These are phyloP conservation scores for Mylabris sibirica DNA, from an alignment of 2,888 invertebrate genomes.

Conservation along the genomic window DNA sequence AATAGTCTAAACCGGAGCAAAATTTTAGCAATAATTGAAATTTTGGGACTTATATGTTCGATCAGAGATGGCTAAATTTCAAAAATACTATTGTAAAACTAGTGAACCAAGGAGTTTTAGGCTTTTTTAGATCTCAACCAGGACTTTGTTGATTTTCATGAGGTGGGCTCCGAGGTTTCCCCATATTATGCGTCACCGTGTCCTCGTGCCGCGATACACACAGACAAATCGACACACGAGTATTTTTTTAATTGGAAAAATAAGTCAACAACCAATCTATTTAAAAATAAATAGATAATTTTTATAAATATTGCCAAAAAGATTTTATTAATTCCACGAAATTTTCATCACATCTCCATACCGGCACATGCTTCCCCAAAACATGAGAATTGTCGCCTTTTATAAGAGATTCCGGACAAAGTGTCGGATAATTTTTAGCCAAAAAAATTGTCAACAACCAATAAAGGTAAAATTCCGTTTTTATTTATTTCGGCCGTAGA, in stretches of 20 bases:
- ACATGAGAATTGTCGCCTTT: neutral
- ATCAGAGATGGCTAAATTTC: too few species aligned
- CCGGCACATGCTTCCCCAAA: neutral
- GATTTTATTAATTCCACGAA: neutral
- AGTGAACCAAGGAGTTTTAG: too few species aligned
- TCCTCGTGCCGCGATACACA: neutral
- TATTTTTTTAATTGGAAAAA: neutral
- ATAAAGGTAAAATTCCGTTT: constrained; percentile 1
- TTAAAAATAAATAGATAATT: neutral
- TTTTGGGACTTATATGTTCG: neutral
- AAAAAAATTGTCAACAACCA: neutral
- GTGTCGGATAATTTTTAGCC: neutral
- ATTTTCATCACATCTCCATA: neutral
- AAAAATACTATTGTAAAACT: too few species aligned
- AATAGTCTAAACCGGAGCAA: neutral
- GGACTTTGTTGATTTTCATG: too few species aligned
- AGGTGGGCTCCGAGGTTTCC: too few species aligned
- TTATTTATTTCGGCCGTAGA: neutral
- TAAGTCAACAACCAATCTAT: neutral
- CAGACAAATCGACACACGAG: neutral
- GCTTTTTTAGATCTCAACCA: too few species aligned
- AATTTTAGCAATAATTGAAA: neutral
- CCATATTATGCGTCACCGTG: neutral
- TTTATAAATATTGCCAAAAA: neutral
- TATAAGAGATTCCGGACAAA: neutral